Evolutionary conservation across 1,140 invertebrate species (phyloP).

Genomic region (Brachionus plicatilis): DNA sequence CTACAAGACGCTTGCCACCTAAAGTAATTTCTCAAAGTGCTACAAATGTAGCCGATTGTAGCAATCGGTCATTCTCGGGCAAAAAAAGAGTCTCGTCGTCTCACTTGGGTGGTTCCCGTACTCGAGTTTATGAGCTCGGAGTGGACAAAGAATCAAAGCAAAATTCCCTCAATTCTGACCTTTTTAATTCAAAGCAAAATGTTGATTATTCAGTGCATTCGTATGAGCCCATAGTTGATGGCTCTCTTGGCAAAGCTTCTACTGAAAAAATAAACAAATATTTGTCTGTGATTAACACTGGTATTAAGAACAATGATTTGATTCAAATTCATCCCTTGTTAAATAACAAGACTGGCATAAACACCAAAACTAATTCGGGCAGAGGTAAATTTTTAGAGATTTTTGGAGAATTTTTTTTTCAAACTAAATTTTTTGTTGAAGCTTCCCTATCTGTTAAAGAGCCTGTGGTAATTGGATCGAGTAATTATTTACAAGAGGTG

Average conservation of each 20-base stretch:
- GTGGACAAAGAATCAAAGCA: neutral
- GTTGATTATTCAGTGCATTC: slow-evolving; percentile 21
- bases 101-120: neutral
- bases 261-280: slow-evolving; percentile 10
- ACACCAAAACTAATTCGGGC: neutral
- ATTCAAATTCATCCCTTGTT: slow-evolving; percentile 39
- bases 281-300: slow-evolving; percentile 15
- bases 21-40: neutral
- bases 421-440: neutral
- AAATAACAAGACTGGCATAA: neutral
- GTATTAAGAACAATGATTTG: slow-evolving; percentile 22
- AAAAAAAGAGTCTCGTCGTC: neutral
- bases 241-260: neutral
- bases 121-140: slow-evolving; percentile 19
- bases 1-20: neutral
- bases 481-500: slow-evolving; percentile 21
- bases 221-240: neutral
- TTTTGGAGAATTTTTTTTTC: neutral
- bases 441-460: neutral
- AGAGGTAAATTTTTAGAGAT: neutral
- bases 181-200: neutral
- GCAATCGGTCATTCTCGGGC: neutral
- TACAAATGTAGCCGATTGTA: slow-evolving; percentile 16
- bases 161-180: neutral
- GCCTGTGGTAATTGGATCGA: slow-evolving; percentile 26